Base-by-base conservation (phyloP, 2,888 invertebrate species). In the Pardosa pseudoannulata region DNA sequence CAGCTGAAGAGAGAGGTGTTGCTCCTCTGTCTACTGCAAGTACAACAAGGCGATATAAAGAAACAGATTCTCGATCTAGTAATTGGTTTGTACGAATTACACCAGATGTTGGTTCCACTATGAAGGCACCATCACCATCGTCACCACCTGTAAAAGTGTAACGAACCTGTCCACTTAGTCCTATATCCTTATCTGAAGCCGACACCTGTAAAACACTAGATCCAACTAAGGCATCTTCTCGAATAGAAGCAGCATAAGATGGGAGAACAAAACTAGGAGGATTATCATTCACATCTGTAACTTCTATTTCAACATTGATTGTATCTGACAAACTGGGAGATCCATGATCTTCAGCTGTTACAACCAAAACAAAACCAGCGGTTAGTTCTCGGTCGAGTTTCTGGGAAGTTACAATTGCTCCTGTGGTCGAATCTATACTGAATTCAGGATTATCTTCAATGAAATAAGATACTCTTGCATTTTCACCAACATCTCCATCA, bases 271-370 rank as follows among this genome's bases (percentile, higher is more conserved):
- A 98, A 0, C 94, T 93, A 0, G 98, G 98, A 7, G 96, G 94
- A 91, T 98, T 98, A 91, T 99, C 99, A 91, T 99, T 99, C 0
- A 98, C 97, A 91, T 99, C 99, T 0, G 96, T 95, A 0, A 99
- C 95, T 0, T 96, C 95, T 89, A 99, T 97, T 91, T 98, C 98
- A 0, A 99, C 96, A 90, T 98, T 97, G 0, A 98, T 98, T 0
- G 97, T 97, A 90, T 98, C 98, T 0, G 96, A 96, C 19, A 97
- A 92, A 0, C 97, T 94, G 0, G 98, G 98, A 62, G 94, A 94
- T 0, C 99, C 99, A 0, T 97, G 96, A 91, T 99, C 99, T 88
- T 94, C 94, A 0, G 98, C 98, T 0, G 96, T 97, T 0, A 99
- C 97, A 0, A 96, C 97, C 50, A 99, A 92, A 13, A 97, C 93